A percentile compares a stretch with the other conserved stretches of the same genome.
phyloP scores from a whole-genome alignment of 2,113 vertebrate species.

The Probosciger aterrimus region DNA sequence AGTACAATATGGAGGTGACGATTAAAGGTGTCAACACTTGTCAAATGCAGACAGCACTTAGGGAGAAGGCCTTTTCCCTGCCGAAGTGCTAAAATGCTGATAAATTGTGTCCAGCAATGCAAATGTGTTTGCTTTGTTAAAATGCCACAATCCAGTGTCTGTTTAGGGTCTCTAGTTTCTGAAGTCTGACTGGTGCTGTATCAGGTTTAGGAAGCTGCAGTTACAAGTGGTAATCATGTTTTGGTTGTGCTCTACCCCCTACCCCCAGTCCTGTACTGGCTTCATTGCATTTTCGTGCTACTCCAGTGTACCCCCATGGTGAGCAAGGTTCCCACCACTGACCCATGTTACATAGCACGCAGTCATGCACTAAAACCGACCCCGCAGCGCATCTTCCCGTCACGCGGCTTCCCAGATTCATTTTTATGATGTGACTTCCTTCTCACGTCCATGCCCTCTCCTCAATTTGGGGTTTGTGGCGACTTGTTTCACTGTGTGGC shows the following conservation, averaged over 20 bases:
- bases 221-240: not conserved
- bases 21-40: not conserved
- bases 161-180: not conserved
- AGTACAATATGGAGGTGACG: not conserved
- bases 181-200: not conserved
- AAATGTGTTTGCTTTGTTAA: not conserved
- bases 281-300: accelerated
- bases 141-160: not conserved
- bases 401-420: accelerated
- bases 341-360: accelerated
- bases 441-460: not conserved
- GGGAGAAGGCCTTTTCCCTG: not conserved
- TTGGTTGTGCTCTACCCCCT: not conserved
- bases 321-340: not conserved
- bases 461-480: not conserved
- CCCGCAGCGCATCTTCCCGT: accelerated
- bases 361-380: accelerated
- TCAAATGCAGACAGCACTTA: not conserved
- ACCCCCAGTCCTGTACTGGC: not conserved
- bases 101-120: not conserved
- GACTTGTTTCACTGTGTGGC: not conserved
- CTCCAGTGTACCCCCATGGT: not conserved
- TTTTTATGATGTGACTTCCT: not conserved
- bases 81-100: not conserved
- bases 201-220: not conserved